Base-by-base conservation (phyloP, 2,113 vertebrate genomes). In the Gnathonemus longibarbis region DNA sequence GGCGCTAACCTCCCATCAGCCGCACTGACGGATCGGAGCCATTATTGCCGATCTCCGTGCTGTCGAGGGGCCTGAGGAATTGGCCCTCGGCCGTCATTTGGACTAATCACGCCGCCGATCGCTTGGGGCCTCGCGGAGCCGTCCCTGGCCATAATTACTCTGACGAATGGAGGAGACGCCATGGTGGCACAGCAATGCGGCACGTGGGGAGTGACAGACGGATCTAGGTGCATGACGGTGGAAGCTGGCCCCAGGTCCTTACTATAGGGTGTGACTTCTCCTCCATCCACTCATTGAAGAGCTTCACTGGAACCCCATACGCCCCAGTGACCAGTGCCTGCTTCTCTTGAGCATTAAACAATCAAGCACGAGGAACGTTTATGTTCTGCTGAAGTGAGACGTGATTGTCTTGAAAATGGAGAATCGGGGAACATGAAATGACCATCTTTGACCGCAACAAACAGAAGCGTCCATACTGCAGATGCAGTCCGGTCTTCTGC, bases 121-220 rank as follows among this genome's bases (percentile, higher is more conserved):
- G 45, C 48, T 85, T 83, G 31, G 39, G 77, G 77, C 31, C 21
- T 85, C 7, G 84, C 24, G 11, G 42, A 85, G 84, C 24, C 66
- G 9, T 89, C 46, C 46, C n/a, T 11, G 5, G 88, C 66, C 1
- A 10, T 53, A 85, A 85, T 89, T 85, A 85, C 89, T 9, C 89
- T 85, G 89, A 89, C 46, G 39, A 46, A 89, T 49, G 53, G 52
- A 84, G 89, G 58, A 42, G 89, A 39, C 6, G 42, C 80, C 77
- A 1, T 48, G 3, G 5, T 3, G 24, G 50, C 45, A 11, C 19
- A 39, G 24, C 35, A 10, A 53, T 31, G 49, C 50, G 74, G 53
- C 89, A 19, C 15, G 52, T 62, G 39, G 31, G 53, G 53, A 35
- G 13, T 84, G 89, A 85, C 83, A 19, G 80, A 85, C 31, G 15